phyloP scores from a whole-genome alignment of 1,140 invertebrate genomes.

The Temnothorax curvispinosus region DNA sequence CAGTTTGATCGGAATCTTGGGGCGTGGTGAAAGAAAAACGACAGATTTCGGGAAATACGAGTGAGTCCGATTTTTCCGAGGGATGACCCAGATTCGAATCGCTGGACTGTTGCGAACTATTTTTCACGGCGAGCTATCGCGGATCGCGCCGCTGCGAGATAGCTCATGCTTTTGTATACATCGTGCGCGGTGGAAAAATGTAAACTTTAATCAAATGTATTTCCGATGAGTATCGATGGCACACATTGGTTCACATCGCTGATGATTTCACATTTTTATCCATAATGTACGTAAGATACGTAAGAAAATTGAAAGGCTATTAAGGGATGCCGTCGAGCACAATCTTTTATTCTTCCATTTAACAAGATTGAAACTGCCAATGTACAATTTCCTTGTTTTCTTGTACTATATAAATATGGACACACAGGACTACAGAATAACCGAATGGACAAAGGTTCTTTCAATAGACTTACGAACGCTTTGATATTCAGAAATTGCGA shows the following conservation, averaged over 20 bases:
- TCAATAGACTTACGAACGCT: conserved; percentile 47
- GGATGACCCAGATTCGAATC: conserved; percentile 60
- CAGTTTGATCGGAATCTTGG: neutral
- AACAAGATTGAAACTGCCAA: conserved; percentile 17
- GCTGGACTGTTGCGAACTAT: conserved; percentile 42
- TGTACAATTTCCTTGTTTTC: neutral
- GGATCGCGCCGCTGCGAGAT: conserved; percentile 13
- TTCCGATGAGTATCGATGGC: conserved; percentile 2
- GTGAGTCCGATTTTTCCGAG: conserved; percentile 55
- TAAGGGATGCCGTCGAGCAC: neutral
- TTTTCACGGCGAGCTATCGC: conserved; percentile 60
- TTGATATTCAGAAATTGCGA: conserved; percentile 59
- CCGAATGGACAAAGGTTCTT: conserved; percentile 23
- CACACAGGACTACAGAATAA: neutral
- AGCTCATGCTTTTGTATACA: conserved; percentile 25
- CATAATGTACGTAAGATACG: neutral
- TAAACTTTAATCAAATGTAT: conserved; percentile 49
- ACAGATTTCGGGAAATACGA: conserved; percentile 40
- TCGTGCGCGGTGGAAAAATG: conserved; percentile 36
- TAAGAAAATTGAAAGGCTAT: neutral
- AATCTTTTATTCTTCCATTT: neutral
- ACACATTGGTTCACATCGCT: neutral
- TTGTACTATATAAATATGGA: neutral
- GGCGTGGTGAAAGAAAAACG: conserved; percentile 32
- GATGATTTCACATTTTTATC: neutral